Percentiles rank a stretch among this genome's conserved stretches.
Evolutionary conservation across 2,113 vertebrate species (phyloP).

Genomic region (Ptyas mucosa): DNA sequence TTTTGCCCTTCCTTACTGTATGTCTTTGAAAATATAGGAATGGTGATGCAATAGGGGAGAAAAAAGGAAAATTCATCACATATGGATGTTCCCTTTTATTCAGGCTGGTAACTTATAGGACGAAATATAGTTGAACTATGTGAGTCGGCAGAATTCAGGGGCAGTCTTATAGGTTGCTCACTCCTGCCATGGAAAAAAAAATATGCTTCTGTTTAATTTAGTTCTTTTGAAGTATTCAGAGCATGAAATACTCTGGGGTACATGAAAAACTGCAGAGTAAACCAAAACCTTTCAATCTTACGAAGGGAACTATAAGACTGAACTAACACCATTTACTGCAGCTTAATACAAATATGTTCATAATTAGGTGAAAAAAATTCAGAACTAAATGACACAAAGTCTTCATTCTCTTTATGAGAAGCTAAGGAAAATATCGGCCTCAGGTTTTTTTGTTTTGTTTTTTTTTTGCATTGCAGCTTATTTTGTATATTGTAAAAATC

Average conservation of each 20-base stretch:
- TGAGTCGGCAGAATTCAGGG: neutral
- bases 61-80: neutral
- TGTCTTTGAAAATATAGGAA: neutral
- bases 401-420: slow-evolving; percentile 1
- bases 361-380: slow-evolving; percentile 10
- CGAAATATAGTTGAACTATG: neutral
- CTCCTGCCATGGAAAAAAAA: neutral
- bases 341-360: neutral
- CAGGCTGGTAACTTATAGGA: neutral
- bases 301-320: neutral
- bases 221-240: neutral
- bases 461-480: neutral
- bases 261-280: neutral
- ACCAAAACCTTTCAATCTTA: neutral
- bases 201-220: neutral
- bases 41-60: no score
- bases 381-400: neutral
- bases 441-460: neutral
- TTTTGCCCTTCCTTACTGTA: neutral
- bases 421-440: neutral
- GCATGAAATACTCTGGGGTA: neutral
- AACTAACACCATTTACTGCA: neutral
- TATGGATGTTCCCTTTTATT: neutral
- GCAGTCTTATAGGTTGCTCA: neutral
- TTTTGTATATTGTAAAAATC: slow-evolving; percentile 7